These are phyloP conservation scores for Stylophora pistillata DNA, from an alignment of 64 coral and sea anemone species.

Conservation along the genomic window DNA sequence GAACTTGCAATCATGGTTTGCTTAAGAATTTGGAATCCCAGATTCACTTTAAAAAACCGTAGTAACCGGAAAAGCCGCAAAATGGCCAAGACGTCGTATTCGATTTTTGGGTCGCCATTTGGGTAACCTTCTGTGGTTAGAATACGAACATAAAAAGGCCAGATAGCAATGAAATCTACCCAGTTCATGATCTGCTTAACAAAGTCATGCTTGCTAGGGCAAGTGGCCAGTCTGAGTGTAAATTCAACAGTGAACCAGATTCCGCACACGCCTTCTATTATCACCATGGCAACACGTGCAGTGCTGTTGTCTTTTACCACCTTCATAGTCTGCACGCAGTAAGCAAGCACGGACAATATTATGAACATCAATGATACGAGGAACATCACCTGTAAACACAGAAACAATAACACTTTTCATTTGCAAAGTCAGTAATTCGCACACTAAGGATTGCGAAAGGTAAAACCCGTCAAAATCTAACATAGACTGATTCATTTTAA, in stretches of 20 bases:
- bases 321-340: constrained; percentile 69
- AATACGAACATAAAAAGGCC: constrained; percentile 79
- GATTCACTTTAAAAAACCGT: constrained; percentile 96
- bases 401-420: not conserved
- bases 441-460: not conserved
- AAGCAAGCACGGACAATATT: constrained; percentile 73
- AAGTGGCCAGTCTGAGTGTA: constrained; percentile 58
- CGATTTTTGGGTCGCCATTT: not conserved
- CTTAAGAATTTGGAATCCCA: constrained; percentile 96
- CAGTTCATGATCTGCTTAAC: constrained; percentile 78
- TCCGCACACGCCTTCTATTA: constrained; percentile 79
- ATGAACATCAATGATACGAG: constrained; percentile 85
- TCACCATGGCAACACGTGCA: constrained; percentile 2
- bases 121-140: constrained; percentile 21
- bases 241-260: constrained; percentile 95
- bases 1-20: constrained; percentile 93
- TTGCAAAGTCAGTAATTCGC: not conserved
- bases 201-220: constrained; percentile 83
- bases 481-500: too few relatives aligned
- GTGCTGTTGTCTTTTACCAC: not conserved
- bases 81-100: constrained; percentile 71
- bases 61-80: constrained; percentile 74
- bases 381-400: constrained; percentile 68
- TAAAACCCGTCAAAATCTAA: too few relatives aligned
- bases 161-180: constrained; percentile 94